Percentiles rank a stretch among this genome's conserved stretches.
Evolutionary conservation across 2,888 invertebrate genomes (phyloP).

Genomic region (Eurytoma californica): DNA sequence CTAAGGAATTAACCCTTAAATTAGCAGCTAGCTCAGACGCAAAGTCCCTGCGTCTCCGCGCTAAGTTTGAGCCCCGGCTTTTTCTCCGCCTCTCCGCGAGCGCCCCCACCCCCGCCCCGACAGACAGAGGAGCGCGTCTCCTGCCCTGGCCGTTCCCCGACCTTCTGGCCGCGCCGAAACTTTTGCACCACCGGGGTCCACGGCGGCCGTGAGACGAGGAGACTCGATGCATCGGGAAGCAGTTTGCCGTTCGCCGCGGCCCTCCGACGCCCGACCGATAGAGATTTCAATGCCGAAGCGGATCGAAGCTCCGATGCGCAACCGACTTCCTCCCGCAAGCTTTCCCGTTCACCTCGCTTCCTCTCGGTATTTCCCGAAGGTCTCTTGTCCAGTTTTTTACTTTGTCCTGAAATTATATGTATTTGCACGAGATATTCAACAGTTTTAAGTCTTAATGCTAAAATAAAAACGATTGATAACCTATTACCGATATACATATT

Average conservation of each 20-base stretch:
- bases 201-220: conserved; percentile 8
- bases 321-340: conserved; percentile 9
- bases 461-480: too few species aligned
- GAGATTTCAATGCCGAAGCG: conserved; percentile 64
- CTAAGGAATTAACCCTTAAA: conserved; percentile 76
- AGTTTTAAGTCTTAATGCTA: too few species aligned
- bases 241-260: conserved; percentile 51
- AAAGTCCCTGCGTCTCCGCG: conserved; percentile 71
- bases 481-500: too few species aligned
- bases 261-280: conserved; percentile 55
- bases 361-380: not conserved
- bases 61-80: conserved; percentile 70
- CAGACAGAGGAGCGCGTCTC: conserved; percentile 37
- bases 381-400: too few species aligned
- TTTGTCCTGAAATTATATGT: not conserved
- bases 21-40: conserved; percentile 74
- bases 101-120: not conserved
- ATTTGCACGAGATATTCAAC: too few species aligned
- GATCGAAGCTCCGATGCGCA: conserved; percentile 53
- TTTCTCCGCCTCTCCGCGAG: conserved; percentile 54
- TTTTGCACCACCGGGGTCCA: conserved; percentile 58
- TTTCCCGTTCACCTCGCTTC: not conserved
- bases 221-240: conserved; percentile 53
- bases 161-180: conserved; percentile 57
- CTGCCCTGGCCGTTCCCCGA: conserved; percentile 22